Evolutionary conservation across 2,888 invertebrate species (phyloP).

Genomic region (Nomada lathburiana): DNA sequence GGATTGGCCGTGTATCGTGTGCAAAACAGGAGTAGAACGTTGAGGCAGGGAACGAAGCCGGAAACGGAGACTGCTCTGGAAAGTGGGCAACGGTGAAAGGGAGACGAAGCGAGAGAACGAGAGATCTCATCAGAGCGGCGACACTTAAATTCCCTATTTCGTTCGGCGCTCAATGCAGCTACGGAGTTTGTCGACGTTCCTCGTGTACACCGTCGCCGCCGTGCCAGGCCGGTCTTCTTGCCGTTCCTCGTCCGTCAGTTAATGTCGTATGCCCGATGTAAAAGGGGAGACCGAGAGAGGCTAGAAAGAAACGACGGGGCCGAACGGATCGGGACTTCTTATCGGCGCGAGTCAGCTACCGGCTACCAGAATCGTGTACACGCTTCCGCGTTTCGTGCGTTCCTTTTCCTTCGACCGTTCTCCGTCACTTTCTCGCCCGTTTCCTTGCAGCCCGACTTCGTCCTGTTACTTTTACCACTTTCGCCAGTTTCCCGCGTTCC

Average conservation of each 20-base stretch:
- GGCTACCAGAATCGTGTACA: slow-evolving; percentile 67
- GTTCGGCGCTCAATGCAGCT: slow-evolving; percentile 73
- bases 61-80: slow-evolving; percentile 1
- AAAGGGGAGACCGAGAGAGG: slow-evolving; percentile 70
- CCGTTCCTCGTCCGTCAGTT: slow-evolving; percentile 71
- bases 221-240: slow-evolving; percentile 31
- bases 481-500: slow-evolving; percentile 49
- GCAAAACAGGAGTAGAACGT: slow-evolving; percentile 63
- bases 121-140: slow-evolving; percentile 77
- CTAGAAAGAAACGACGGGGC: slow-evolving; percentile 48
- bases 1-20: slow-evolving; percentile 73
- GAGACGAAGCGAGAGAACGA: slow-evolving; percentile 52
- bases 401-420: slow-evolving; percentile 40
- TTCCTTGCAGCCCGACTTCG: slow-evolving; percentile 36
- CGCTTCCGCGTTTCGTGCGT: slow-evolving; percentile 60
- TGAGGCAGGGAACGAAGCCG: slow-evolving; percentile 15
- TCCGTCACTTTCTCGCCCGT: slow-evolving; percentile 20
- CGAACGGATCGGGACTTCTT: slow-evolving; percentile 78
- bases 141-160: slow-evolving; percentile 81
- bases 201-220: slow-evolving; percentile 31
- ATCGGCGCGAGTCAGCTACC: slow-evolving; percentile 79
- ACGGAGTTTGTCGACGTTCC: slow-evolving; percentile 68
- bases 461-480: slow-evolving; percentile 45
- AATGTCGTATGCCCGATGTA: slow-evolving; percentile 76
- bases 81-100: slow-evolving; percentile 36